Conservation (phyloP, 2,888 invertebrate genomes). For the Epsilonema sp. region DNA sequence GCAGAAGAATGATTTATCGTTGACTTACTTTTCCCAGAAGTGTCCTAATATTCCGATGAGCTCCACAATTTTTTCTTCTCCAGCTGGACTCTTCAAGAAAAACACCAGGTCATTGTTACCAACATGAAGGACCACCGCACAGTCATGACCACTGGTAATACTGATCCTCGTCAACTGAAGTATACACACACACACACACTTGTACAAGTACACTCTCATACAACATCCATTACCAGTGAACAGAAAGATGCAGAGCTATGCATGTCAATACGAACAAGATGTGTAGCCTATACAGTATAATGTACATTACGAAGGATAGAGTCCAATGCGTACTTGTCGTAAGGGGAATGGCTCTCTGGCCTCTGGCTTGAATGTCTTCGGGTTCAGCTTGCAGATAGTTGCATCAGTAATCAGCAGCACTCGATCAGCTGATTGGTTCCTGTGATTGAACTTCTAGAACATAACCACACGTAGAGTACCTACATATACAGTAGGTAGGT, state of each 20-base stretch:
- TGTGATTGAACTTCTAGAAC: slow-evolving; percentile 32
- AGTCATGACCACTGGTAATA: slow-evolving; percentile 30
- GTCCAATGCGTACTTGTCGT: background rate
- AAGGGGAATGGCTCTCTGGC: no score
- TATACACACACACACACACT: no score
- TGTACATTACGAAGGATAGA: no score
- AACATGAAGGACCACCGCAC: slow-evolving; percentile 33
- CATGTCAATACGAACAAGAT: no score
- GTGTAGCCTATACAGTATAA: no score
- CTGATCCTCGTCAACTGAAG: slow-evolving; percentile 30
- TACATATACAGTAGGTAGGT: no score
- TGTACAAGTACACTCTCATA: slow-evolving; percentile 14
- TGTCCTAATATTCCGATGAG: slow-evolving; percentile 31
- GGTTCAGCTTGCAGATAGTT: slow-evolving; percentile 34
- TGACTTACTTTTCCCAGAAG: no score
- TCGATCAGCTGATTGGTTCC: slow-evolving; percentile 32
- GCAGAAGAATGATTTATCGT: no score
- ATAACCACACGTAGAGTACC: no score
- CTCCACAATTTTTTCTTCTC: slow-evolving; percentile 33
- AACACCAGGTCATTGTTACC: slow-evolving; percentile 34
- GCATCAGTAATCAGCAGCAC: slow-evolving; percentile 34
- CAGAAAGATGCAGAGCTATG: background rate
- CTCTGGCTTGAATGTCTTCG: slow-evolving; percentile 33
- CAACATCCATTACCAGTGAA: slow-evolving; percentile 11
- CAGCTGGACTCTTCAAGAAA: slow-evolving; percentile 23